Evolutionary conservation across 2,888 invertebrate species (phyloP).

Genomic region (Dysmachus trigonus): DNA sequence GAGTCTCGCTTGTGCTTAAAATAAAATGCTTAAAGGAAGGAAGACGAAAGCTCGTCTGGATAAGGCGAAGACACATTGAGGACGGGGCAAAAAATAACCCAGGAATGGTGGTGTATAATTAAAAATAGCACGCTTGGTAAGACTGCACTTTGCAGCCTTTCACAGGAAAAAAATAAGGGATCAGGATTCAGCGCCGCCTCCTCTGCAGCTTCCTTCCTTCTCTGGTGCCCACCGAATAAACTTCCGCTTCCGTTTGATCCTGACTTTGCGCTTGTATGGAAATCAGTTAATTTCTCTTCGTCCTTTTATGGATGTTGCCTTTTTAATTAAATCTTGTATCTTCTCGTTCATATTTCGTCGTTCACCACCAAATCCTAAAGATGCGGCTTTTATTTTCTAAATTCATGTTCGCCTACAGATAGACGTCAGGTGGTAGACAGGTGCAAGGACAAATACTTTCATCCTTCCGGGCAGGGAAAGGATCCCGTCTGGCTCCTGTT

Average conservation of each 20-base stretch:
- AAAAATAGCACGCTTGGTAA: slow-evolving; percentile 31
- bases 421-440: not conserved
- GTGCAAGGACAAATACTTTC: not conserved
- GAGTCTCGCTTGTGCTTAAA: not conserved
- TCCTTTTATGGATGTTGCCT: slow-evolving; percentile 28
- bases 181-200: not conserved
- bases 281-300: slow-evolving; percentile 34
- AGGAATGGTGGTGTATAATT: slow-evolving; percentile 23
- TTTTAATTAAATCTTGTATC: slow-evolving; percentile 35
- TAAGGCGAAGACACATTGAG: not conserved
- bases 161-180: not conserved
- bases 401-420: not conserved
- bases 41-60: not conserved
- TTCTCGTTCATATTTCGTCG: not conserved
- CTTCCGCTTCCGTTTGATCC: not conserved
- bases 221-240: not conserved
- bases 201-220: not conserved
- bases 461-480: not conserved
- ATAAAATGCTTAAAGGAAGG: not conserved
- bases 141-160: slow-evolving; percentile 19
- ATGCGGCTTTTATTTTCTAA: not conserved
- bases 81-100: not conserved
- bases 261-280: not conserved
- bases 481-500: no score
- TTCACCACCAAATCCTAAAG: not conserved